Evolutionary conservation across 1,140 invertebrate genomes (phyloP).

Genomic region (Neotoxoptera formosana): DNA sequence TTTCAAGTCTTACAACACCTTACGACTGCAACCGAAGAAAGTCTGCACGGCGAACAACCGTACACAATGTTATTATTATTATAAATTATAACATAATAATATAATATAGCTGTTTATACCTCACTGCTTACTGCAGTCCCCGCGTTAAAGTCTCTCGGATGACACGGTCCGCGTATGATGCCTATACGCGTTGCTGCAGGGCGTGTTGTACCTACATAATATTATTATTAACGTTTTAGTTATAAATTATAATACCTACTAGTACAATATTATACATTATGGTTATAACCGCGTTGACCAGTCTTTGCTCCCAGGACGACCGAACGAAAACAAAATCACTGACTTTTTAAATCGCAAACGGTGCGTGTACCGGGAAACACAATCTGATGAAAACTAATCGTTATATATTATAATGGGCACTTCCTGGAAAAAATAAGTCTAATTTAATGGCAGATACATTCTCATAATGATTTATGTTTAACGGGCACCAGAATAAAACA

Average conservation of each 20-base stretch:
- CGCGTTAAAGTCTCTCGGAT: background rate
- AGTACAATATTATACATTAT: background rate
- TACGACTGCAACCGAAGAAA: background rate
- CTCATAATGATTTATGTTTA: background rate
- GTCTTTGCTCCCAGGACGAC: background rate
- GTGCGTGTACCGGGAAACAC: background rate
- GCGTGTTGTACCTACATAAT: background rate
- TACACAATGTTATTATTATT: background rate
- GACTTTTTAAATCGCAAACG: background rate
- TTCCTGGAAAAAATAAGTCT: conserved; percentile 9
- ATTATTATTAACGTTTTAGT: background rate
- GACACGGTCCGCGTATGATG: background rate
- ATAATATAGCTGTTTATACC: background rate
- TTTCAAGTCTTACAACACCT: background rate
- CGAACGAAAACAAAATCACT: background rate
- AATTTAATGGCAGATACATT: background rate
- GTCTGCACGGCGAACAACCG: background rate
- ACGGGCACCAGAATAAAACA: background rate
- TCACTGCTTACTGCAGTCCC: background rate
- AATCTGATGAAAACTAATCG: background rate
- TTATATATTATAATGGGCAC: background rate
- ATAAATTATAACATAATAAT: background rate
- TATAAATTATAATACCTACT: background rate
- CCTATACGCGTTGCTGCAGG: background rate
- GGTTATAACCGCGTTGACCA: background rate